Conservation (phyloP, 2,888 invertebrate genomes). For the Zonitis immaculata region DNA sequence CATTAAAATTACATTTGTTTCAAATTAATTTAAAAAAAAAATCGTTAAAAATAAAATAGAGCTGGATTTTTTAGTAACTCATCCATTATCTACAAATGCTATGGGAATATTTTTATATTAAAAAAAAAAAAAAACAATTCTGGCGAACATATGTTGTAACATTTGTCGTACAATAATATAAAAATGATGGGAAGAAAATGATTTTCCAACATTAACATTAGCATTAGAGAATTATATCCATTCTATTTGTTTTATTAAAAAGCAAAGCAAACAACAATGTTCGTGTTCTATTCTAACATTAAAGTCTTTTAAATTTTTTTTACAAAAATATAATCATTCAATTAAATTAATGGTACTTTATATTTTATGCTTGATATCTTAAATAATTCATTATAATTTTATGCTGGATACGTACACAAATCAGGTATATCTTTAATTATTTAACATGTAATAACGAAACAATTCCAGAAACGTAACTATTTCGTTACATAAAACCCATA, state of each 20-base stretch:
- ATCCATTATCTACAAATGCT: background rate
- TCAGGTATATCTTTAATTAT: conserved; percentile 2
- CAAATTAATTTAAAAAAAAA: background rate
- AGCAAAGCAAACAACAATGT: no score
- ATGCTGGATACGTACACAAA: conserved; percentile 2
- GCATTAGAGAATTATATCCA: background rate
- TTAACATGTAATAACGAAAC: conserved; percentile 4
- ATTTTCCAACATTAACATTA: no score
- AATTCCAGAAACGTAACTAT: background rate
- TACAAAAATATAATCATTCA: background rate
- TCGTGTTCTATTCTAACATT: background rate
- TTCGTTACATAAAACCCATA: background rate
- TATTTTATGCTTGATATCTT: conserved; percentile 4
- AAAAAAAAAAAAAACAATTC: background rate
- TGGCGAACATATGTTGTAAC: conserved; percentile 2
- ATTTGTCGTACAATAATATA: background rate
- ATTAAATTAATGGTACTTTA: background rate
- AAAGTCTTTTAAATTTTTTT: background rate
- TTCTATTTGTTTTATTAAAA: no score
- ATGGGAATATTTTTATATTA: background rate
- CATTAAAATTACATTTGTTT: no score
- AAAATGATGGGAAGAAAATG: background rate
- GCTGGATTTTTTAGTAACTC: no score
- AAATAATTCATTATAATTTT: conserved; percentile 2
- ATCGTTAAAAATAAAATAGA: background rate